Base-by-base conservation (phyloP, 1,140 invertebrate genomes). In the Zophobas atratus region DNA sequence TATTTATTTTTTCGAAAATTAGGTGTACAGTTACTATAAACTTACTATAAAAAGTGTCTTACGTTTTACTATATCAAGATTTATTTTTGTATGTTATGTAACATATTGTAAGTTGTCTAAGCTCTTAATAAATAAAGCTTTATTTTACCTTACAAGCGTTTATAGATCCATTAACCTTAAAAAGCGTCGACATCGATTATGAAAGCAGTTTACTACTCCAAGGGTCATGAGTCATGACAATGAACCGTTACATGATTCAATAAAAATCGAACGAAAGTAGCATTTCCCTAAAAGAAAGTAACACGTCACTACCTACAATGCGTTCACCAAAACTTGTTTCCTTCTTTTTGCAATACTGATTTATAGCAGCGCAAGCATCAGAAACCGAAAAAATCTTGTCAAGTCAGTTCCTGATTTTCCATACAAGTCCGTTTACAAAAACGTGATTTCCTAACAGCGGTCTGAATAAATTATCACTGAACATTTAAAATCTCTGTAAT, bases 151-250 rank as follows among this genome's bases (percentile, higher is more conserved):
- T 20, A 43, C 33, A 43, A 2, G 6, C 6, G 39, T 63, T 41
- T 63, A 4, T 63, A 20, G 38, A 63, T 20, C 34, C 20, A 57
- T 57, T 57, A 41, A 39, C 38, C 5, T 41, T 38, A 41, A 38
- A 57, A 36, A 34, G 38, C 6, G 6, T 67, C 43, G 38, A 20
- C n/a, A 43, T n/a, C 39, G 60, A 32, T 67, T 67, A 67, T 41
- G 60, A 46, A 43, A 67, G n/a, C 36, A 43, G 38, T 20, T 53
- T 53, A 53, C 33, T 53, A 46, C 8, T 57, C 4, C 38, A 43
- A 67, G 60, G 60, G 60, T 67, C 60, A 67, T 60, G 56, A 60
- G 56, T 39, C 56, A 39, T 67, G 60, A 39, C 33, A 67, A 67
- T 67, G 60, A 67, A 67, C 60, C 60, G 6, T 6, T 4, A 1